Percentiles rank a stretch among this genome's conserved stretches.
Conservation (phyloP, 2,797 vertebrate species). For the Capromys pilorides region DNA sequence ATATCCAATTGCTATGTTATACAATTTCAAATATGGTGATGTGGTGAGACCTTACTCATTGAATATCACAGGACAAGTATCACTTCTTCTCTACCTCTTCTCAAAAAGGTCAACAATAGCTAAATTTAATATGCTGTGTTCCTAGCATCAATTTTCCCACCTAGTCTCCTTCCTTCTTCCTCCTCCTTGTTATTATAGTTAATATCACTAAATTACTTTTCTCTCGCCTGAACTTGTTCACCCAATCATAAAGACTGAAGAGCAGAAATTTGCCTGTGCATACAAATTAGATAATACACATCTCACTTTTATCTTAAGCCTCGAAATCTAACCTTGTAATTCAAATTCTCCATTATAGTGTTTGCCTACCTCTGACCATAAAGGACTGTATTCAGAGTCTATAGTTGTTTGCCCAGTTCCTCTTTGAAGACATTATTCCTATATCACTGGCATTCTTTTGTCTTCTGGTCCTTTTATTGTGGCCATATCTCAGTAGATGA, state of each 20-base stretch:
- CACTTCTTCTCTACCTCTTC: not conserved
- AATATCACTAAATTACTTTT: conserved; percentile 66
- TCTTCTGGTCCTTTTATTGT: not conserved
- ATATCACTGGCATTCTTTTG: not conserved
- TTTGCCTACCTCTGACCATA: not conserved
- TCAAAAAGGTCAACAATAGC: conserved; percentile 27
- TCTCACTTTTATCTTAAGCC: not conserved
- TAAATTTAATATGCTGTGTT: conserved; percentile 16
- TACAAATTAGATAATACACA: conserved; percentile 20
- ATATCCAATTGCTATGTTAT: conserved; percentile 51
- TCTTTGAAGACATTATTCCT: not conserved
- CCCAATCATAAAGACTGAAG: conserved; percentile 18
- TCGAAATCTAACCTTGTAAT: not conserved
- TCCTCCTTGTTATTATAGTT: conserved; percentile 23
- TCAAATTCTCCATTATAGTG: not conserved
- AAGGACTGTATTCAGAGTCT: not conserved
- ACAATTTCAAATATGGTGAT: conserved; percentile 49
- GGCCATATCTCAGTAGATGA: not conserved
- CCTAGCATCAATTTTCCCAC: conserved; percentile 45
- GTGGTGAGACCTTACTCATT: conserved; percentile 31
- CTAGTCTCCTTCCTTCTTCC: not conserved
- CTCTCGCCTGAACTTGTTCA: conserved; percentile 56
- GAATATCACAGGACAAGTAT: not conserved
- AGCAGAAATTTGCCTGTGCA: conserved; percentile 6
- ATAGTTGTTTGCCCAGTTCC: not conserved